Conservation (phyloP, 2,888 invertebrate species). For the Tanaodytes sp. region DNA sequence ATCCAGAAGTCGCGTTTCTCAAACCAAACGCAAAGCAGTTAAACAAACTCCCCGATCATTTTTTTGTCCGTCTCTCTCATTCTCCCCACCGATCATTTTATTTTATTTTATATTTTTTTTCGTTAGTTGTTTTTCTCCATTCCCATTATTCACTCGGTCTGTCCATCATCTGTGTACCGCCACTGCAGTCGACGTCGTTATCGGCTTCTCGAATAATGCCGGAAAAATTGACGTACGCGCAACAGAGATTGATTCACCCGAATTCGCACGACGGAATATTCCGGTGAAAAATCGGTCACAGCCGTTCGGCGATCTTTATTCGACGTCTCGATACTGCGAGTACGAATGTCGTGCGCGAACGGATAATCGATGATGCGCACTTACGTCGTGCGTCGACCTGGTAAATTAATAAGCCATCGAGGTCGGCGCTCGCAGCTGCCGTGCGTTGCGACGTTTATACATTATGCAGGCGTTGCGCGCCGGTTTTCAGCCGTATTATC, state of each 20-base stretch:
- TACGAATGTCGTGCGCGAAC: too few relatives aligned
- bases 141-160: too few relatives aligned
- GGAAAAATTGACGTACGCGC: too few relatives aligned
- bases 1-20: conserved; percentile 42
- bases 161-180: neutral
- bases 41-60: conserved; percentile 17
- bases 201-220: too few relatives aligned
- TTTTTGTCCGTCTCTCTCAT: conserved; percentile 6
- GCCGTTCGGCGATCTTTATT: too few relatives aligned
- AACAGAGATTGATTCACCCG: too few relatives aligned
- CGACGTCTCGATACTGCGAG: too few relatives aligned
- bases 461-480: conserved; percentile 17
- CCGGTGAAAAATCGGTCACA: too few relatives aligned
- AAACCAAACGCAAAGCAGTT: conserved; percentile 20
- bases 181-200: conserved; percentile 12
- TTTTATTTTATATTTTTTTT: too few relatives aligned
- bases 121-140: too few relatives aligned
- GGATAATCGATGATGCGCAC: conserved; percentile 28
- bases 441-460: conserved; percentile 12
- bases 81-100: neutral
- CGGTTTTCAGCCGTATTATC: conserved; percentile 6
- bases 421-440: conserved; percentile 34
- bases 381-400: conserved; percentile 1
- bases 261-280: too few relatives aligned
- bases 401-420: conserved; percentile 40